Percentiles rank a stretch among this genome's conserved stretches.
Evolutionary conservation across 1,140 invertebrate genomes (phyloP).

Genomic region (Zaprionus gabonicus): DNA sequence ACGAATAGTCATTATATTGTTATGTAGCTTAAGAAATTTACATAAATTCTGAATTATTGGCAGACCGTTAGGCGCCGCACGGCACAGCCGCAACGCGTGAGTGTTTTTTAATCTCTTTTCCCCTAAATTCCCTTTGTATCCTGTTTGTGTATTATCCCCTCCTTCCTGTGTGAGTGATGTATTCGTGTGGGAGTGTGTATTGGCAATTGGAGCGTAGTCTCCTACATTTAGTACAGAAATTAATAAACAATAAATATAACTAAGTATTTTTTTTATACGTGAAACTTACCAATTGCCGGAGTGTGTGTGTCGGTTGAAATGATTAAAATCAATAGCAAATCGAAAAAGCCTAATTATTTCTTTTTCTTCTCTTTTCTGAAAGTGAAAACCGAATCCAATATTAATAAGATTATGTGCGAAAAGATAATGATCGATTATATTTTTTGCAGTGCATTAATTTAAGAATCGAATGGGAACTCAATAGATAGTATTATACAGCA

Average conservation of each 20-base stretch:
- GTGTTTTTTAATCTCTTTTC: slow-evolving; percentile 40
- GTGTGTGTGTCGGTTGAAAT: slow-evolving; percentile 63
- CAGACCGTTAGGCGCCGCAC: slow-evolving; percentile 51
- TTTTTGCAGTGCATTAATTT: neutral
- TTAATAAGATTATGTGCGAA: slow-evolving; percentile 42
- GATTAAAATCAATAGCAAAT: slow-evolving; percentile 73
- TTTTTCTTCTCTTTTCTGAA: slow-evolving; percentile 84
- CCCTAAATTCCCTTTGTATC: neutral
- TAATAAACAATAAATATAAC: slow-evolving; percentile 26
- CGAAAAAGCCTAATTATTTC: slow-evolving; percentile 72
- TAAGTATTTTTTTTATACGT: neutral
- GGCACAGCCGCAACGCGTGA: slow-evolving; percentile 69
- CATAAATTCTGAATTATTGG: slow-evolving; percentile 73
- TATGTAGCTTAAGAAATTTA: slow-evolving; percentile 57
- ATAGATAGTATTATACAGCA: slow-evolving; percentile 43
- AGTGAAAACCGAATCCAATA: slow-evolving; percentile 57
- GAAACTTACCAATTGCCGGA: slow-evolving; percentile 66
- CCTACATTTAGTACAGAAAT: slow-evolving; percentile 10
- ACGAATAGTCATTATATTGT: slow-evolving; percentile 56
- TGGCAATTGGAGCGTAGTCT: neutral
- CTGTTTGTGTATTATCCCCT: slow-evolving; percentile 2
- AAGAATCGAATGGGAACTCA: slow-evolving; percentile 26
- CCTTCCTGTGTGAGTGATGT: slow-evolving; percentile 16
- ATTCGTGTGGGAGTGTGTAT: slow-evolving; percentile 24
- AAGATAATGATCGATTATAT: neutral